A percentile compares a stretch with the other conserved stretches of the same genome.
Conservation (phyloP, 2,888 invertebrate species). For the Sussaba pulchella region DNA sequence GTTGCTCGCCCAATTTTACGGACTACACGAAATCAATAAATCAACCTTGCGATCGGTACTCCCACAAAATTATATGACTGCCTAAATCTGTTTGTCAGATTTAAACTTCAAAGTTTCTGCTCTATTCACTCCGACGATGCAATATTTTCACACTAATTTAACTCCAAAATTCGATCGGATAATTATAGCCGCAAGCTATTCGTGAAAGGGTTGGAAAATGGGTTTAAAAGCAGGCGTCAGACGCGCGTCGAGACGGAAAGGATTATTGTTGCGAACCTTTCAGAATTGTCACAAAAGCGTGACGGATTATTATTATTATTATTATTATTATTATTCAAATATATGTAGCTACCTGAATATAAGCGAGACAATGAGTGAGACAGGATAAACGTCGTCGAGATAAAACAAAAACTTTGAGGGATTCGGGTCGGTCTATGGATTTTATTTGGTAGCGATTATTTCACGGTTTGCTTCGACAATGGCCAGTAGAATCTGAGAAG, state of each 20-base stretch:
- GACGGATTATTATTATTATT: constrained; percentile 12
- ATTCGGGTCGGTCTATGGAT: background rate
- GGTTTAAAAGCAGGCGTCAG: background rate
- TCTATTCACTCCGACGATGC: too few relatives aligned
- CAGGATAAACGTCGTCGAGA: background rate
- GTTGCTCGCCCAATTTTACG: too few relatives aligned
- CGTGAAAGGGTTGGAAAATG: background rate
- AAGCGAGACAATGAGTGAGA: background rate
- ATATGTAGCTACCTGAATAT: too few relatives aligned
- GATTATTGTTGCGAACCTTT: constrained; percentile 40
- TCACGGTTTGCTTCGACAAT: constrained; percentile 20
- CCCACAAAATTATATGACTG: too few relatives aligned
- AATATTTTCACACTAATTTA: too few relatives aligned
- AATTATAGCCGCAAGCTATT: too few relatives aligned
- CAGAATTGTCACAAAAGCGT: constrained; percentile 20
- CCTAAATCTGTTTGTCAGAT: too few relatives aligned
- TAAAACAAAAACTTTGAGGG: constrained; percentile 39
- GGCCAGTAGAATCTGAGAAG: constrained; percentile 31
- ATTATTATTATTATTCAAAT: background rate
- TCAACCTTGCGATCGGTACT: too few relatives aligned
- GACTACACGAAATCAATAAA: too few relatives aligned
- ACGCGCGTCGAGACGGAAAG: constrained; percentile 16
- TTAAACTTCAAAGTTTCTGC: too few relatives aligned
- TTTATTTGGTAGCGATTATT: constrained; percentile 20
- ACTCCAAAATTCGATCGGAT: too few relatives aligned